phyloP scores from a whole-genome alignment of 2,797 vertebrate genomes.

The Squalus acanthias region DNA sequence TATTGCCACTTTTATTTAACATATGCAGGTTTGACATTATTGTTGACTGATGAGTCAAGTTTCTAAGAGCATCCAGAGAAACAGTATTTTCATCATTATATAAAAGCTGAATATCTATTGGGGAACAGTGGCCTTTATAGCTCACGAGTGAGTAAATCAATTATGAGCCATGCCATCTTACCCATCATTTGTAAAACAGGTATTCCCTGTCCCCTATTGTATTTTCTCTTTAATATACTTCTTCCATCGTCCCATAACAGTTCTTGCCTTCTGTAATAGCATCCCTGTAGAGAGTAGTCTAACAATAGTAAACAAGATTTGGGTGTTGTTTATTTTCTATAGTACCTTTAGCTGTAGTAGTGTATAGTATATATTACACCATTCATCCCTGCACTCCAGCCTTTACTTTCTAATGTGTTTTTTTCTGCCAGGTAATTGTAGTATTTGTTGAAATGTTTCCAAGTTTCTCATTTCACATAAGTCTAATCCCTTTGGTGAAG shows the following conservation, averaged over 20 bases:
- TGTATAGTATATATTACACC: not conserved
- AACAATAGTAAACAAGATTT: not conserved
- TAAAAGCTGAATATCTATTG: not conserved
- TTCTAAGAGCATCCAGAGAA: not conserved
- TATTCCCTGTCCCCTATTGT: not conserved
- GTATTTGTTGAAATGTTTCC: not conserved
- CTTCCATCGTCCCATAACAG: not conserved
- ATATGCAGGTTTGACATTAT: not conserved
- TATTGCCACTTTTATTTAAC: not conserved
- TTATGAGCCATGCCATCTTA: not conserved
- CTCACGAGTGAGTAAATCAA: not conserved
- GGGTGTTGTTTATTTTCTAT: not conserved
- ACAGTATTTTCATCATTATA: not conserved
- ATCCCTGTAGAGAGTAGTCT: not conserved
- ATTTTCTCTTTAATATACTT: not conserved
- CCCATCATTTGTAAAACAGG: not conserved
- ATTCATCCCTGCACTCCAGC: not conserved
- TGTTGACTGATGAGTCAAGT: constrained; percentile 12
- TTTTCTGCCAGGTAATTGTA: not conserved
- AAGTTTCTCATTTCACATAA: not conserved
- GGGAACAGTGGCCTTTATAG: not conserved
- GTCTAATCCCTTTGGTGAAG: not conserved
- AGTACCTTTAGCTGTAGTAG: not conserved
- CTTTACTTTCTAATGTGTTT: not conserved
- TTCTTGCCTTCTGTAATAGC: not conserved